phyloP scores from a whole-genome alignment of 2,888 invertebrate genomes.

The Papilio demoleus region DNA sequence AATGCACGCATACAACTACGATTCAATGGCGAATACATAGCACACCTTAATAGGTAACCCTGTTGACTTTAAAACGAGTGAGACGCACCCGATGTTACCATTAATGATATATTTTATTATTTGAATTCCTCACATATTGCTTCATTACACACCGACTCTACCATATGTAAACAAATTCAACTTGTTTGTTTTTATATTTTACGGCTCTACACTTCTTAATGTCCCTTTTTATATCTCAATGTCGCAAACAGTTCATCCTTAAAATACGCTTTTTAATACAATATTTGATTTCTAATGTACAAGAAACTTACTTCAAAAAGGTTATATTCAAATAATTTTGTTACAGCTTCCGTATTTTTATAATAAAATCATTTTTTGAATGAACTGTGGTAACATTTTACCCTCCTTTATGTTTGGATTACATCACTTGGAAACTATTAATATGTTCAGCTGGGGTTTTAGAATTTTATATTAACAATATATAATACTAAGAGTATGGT shows the following conservation, averaged over 20 bases:
- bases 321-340: too few relatives aligned
- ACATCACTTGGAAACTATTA: too few relatives aligned
- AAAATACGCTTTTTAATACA: background rate
- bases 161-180: slow-evolving; percentile 23
- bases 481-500: too few relatives aligned
- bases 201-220: slow-evolving; percentile 3
- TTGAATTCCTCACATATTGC: slow-evolving; percentile 28
- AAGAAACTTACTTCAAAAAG: background rate
- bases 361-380: too few relatives aligned
- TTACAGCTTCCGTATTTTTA: too few relatives aligned
- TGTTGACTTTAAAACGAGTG: slow-evolving; percentile 26
- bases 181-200: slow-evolving; percentile 13
- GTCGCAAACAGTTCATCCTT: background rate
- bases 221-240: background rate
- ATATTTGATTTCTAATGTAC: background rate
- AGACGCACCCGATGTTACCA: background rate
- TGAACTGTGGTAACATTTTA: too few relatives aligned
- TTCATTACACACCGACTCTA: slow-evolving; percentile 25
- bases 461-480: too few relatives aligned
- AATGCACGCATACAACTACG: slow-evolving; percentile 36
- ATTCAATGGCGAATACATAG: slow-evolving; percentile 38
- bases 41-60: slow-evolving; percentile 26
- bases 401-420: too few relatives aligned
- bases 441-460: too few relatives aligned
- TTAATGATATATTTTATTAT: slow-evolving; percentile 25